A percentile compares a stretch with the other conserved stretches of the same genome.
phyloP scores from a whole-genome alignment of 2,797 vertebrate genomes.

The Mus spretus region DNA sequence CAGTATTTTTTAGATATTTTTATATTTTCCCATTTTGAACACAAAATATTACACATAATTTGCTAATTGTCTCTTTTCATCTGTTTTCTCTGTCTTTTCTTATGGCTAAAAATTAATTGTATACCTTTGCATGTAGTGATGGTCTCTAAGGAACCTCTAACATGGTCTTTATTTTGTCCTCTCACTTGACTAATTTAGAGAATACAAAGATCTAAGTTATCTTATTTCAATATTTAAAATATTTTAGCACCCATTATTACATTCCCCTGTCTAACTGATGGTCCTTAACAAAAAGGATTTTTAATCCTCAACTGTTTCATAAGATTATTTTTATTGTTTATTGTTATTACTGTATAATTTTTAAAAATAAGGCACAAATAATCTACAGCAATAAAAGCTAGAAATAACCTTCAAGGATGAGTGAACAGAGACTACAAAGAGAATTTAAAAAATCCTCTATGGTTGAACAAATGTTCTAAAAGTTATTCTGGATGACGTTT shows the following conservation, averaged over 20 bases:
- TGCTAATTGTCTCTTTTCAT: background rate
- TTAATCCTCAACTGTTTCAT: background rate
- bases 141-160: background rate
- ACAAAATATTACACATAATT: conserved; percentile 1
- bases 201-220: conserved; percentile 22
- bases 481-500: background rate
- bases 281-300: background rate
- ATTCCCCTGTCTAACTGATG: background rate
- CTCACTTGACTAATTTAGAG: background rate
- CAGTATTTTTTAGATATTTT: background rate
- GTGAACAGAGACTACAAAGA: background rate
- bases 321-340: conserved; percentile 4
- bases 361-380: conserved; percentile 20
- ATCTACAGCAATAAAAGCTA: background rate
- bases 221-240: conserved; percentile 43
- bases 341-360: background rate
- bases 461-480: background rate
- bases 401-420: background rate
- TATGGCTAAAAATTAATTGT: conserved; percentile 6
- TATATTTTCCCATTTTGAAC: background rate
- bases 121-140: background rate
- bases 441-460: conserved; percentile 23
- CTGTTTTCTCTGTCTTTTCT: background rate
- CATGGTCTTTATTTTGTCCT: background rate
- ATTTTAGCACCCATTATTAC: conserved; percentile 22